Evolutionary conservation across 2,113 vertebrate genomes (phyloP).

Genomic region (Zapus hudsonius): DNA sequence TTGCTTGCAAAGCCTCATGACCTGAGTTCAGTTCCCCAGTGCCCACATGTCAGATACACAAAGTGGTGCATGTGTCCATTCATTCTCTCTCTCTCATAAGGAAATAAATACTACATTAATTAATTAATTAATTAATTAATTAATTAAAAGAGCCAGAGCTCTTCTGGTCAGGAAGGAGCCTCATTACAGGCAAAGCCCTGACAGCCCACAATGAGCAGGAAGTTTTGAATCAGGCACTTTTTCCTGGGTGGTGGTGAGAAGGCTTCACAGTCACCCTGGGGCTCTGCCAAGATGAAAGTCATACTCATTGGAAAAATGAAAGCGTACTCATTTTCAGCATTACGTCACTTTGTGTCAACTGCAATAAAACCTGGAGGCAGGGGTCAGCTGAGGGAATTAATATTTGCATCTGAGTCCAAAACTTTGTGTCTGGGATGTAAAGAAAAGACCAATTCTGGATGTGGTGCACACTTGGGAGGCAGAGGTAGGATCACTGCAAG

Average conservation of each 20-base stretch:
- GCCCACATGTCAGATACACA: no score
- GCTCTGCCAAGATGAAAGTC: neutral
- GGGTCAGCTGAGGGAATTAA: neutral
- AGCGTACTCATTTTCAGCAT: conserved; percentile 3
- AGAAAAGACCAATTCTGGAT: conserved; percentile 28
- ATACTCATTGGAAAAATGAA: no score
- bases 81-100: no score
- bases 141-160: neutral
- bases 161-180: neutral
- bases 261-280: neutral
- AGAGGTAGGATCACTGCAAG: no score
- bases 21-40: no score
- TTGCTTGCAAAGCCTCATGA: no score
- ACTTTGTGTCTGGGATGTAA: neutral
- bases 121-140: no score
- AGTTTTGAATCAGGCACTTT: neutral
- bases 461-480: no score
- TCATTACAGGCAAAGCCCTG: neutral
- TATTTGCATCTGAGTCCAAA: conserved; percentile 31
- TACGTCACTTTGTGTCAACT: neutral
- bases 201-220: neutral
- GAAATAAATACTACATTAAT: no score
- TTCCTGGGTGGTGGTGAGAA: neutral
- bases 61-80: no score
- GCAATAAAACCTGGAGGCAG: neutral